These are phyloP conservation scores for Ammodytes marinus DNA, from an alignment of 2,113 vertebrate species.

Conservation along the genomic window DNA sequence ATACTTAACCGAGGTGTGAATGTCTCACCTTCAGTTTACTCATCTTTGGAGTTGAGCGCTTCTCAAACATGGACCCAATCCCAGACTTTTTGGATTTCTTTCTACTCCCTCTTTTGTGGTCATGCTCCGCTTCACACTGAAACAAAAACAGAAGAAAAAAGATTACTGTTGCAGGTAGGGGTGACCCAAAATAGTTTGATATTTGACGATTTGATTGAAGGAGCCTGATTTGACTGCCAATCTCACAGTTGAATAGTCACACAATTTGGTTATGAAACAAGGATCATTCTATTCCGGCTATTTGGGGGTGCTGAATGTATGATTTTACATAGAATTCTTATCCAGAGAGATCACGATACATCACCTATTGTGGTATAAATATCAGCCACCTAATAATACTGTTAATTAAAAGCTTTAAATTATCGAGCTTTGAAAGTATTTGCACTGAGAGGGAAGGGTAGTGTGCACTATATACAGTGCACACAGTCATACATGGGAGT, in stretches of 20 bases:
- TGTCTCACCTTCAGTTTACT: constrained; percentile 87
- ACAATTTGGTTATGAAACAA: too few species aligned
- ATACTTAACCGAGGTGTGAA: background rate
- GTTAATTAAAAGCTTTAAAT: background rate
- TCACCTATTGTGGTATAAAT: too few species aligned
- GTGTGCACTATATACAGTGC: background rate
- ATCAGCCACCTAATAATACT: too few species aligned
- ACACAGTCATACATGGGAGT: background rate
- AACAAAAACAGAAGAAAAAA: constrained; percentile 10
- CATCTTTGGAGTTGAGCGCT: constrained; percentile 85
- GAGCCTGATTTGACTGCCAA: too few species aligned
- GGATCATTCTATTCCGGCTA: too few species aligned
- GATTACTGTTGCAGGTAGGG: background rate
- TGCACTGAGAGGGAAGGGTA: background rate
- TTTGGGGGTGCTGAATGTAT: too few species aligned
- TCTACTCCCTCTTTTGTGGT: constrained; percentile 73
- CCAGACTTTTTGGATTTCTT: constrained; percentile 83
- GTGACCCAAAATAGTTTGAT: too few species aligned
- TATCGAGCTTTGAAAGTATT: background rate
- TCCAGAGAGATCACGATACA: too few species aligned
- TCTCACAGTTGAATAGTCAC: too few species aligned
- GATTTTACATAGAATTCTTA: too few species aligned
- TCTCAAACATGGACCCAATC: constrained; percentile 85
- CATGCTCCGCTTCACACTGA: constrained; percentile 78
- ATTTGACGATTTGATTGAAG: too few species aligned